Percentiles rank a stretch among this genome's conserved stretches.
phyloP scores from a whole-genome alignment of 2,888 invertebrate genomes.

The Phaonia tiefii region DNA sequence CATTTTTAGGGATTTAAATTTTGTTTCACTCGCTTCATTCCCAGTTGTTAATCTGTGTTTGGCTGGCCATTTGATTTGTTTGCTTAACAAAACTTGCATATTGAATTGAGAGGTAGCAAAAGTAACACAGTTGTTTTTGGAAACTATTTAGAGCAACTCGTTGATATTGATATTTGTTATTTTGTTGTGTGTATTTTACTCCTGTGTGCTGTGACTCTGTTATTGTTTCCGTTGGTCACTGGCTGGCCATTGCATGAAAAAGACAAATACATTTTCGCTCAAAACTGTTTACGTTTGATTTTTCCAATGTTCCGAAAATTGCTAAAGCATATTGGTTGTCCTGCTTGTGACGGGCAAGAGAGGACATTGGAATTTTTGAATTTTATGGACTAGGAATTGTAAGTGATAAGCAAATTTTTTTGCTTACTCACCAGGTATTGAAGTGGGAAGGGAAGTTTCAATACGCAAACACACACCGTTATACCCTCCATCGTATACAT shows the following conservation, averaged over 20 bases:
- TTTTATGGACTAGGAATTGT: too few species aligned
- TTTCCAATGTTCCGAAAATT: conserved; percentile 24
- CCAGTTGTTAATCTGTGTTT: neutral
- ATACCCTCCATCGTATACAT: neutral
- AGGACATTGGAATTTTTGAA: neutral
- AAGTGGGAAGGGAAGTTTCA: too few species aligned
- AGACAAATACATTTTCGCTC: conserved; percentile 4
- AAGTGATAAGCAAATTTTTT: neutral
- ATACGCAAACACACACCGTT: neutral
- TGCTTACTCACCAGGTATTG: conserved; percentile 31
- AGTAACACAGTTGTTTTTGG: too few species aligned
- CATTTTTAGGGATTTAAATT: neutral
- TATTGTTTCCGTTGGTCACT: neutral
- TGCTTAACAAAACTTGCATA: conserved; percentile 26
- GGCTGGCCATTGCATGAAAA: neutral
- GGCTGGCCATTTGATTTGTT: neutral
- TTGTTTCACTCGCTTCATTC: neutral
- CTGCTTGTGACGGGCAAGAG: neutral
- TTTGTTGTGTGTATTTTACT: neutral
- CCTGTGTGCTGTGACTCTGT: neutral
- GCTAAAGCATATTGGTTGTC: conserved; percentile 26
- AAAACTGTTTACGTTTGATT: conserved; percentile 30
- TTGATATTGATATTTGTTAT: neutral
- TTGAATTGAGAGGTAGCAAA: too few species aligned
- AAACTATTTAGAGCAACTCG: too few species aligned